Evolutionary conservation across 2,888 invertebrate genomes (phyloP), one percentile per base, ranked within the genome.

Genomic region (Sminthurinus aureus): DNA sequence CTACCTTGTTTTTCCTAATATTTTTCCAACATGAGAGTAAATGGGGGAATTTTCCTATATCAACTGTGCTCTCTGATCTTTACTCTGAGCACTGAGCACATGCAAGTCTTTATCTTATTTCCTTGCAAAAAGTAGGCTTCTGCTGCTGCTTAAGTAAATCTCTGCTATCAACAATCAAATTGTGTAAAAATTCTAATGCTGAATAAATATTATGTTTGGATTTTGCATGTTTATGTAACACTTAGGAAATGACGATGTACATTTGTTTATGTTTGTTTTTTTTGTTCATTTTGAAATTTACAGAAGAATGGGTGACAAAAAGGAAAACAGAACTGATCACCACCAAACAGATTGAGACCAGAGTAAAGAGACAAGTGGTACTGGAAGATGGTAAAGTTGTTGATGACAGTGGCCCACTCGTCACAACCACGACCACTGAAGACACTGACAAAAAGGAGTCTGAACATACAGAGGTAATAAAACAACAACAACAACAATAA

Each of bases 301-400:
- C 93, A 96, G 96, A 97, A 92, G 96, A 96, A 94, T 96, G 96
- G 96, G 94, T 96, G 91, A 96, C 96, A 89, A 94, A 95, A 90
- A 96, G 96, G 91, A 96, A 95, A 91, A 95, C 95, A 89, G 96
- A 96, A 91, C 93, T 96, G 90, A 95, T 95, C 88, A 96, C 96
- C 87, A 96, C 96, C 84, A 94, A 96, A 88, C 96, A 96, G 91
- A 96, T 97, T 89, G 96, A 96, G 90, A 97, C 96, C 73, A 92
- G 96, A 87, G 96, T 97, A 71, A 96, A 97, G 91, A 93, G 97
- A 73, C 96, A 97, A 91, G 93, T 97, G 85, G 94, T 90, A 24
- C 92, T 96, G 87, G 96, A 97, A 92, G 96, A 97, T 92, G 97
- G 97, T 58, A 94, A 95, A 90, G 95, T 97, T 85, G 94, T 97